Evolutionary conservation across 1,140 invertebrate genomes (phyloP), one percentile per base, ranked within the genome.

Genomic region (Caerostris darwini): DNA sequence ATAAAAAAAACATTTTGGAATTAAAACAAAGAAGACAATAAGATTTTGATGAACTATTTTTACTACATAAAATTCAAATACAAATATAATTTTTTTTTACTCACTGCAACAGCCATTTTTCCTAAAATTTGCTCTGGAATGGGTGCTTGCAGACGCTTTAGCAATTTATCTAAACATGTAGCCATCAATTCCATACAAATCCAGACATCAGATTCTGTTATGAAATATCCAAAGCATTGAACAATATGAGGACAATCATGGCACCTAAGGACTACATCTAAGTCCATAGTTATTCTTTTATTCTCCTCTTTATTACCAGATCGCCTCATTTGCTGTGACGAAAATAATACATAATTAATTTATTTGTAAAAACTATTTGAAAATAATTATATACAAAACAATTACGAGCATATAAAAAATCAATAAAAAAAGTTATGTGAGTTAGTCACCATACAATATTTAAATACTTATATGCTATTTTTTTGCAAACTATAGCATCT

Each of bases 121-220:
- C 99, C 99, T 94, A 99, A 97, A 96, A 99, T 99, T 95, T 97
- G 97, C 97, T 99, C 99, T 34, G 99, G 99, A 96, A 99, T 98
- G 3, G 98, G 97, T 90, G 97, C 97, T 92, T 97, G 97, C 54
- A 98, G 97, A 97, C 98, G 96, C 96, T 99, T 99, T 54, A 99
- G 97, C 95, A 99, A 96, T 96, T 99, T 99, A 96, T 99, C 99
- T 95, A 99, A 98, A 96, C 99, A 99, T 12, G 99, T 99, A 8
- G 98, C 97, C 99, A 99, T 99, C 82, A 99, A 96, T 96, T 99
- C 99, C 99, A 99, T 99, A 96, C 99, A 99, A 95, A 99, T 99
- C 99, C 99, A 99, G 57, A 99, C 99, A 91, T 95, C 95, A 17
- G 92, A 96, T 93, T 99, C 98, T 1, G 98, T 99, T 57, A 99